Percentiles rank a stretch among this genome's conserved stretches.
phyloP scores from a whole-genome alignment of 2,888 invertebrate genomes.

The Tetranychus truncatus region DNA sequence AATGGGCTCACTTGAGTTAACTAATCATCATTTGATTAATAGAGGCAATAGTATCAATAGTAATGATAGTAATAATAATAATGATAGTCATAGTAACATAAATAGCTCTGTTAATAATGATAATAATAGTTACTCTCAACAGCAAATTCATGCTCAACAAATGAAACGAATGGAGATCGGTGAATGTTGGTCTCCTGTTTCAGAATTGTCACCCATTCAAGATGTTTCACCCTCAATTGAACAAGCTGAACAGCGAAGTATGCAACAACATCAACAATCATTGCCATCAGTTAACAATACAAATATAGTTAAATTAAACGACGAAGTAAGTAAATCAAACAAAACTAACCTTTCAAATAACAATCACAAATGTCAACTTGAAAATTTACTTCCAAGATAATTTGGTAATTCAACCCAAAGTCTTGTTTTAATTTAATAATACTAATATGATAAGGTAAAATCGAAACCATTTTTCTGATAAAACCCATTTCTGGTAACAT shows the following conservation, averaged over 20 bases:
- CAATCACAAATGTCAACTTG: too few relatives aligned
- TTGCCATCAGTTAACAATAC: background rate
- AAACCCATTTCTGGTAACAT: too few relatives aligned
- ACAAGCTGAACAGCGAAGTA: conserved; percentile 31
- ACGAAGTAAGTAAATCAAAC: too few relatives aligned
- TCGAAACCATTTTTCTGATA: too few relatives aligned
- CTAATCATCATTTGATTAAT: conserved; percentile 2
- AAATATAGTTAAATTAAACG: background rate
- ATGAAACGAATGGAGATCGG: background rate
- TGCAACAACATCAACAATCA: conserved; percentile 21
- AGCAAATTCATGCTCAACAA: background rate
- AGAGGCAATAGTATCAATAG: background rate
- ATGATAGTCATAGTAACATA: background rate
- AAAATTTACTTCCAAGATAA: too few relatives aligned
- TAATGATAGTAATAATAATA: background rate
- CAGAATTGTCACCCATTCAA: conserved; percentile 35
- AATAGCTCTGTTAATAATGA: background rate
- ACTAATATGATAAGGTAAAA: too few relatives aligned
- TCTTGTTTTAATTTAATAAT: too few relatives aligned
- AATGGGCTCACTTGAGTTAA: background rate
- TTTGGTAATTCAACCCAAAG: too few relatives aligned
- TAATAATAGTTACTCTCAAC: background rate
- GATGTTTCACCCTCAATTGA: conserved; percentile 36
- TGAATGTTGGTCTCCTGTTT: conserved; percentile 34
- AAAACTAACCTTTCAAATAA: too few relatives aligned